Conservation (phyloP, 2,888 invertebrate genomes). For the Eudasyphora cyanicolor region DNA sequence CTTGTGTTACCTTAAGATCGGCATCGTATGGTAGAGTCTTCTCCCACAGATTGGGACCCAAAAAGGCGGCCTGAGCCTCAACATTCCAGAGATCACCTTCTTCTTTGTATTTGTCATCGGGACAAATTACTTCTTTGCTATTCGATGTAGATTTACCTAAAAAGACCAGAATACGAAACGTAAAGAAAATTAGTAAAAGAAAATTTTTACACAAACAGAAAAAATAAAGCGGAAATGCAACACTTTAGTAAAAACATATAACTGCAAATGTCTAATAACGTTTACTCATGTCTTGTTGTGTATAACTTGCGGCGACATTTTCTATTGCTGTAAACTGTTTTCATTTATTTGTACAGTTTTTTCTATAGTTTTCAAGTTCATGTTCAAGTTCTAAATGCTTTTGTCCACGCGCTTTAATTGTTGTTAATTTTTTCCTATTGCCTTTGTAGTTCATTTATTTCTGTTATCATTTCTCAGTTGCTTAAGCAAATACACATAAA, state of each 20-base stretch:
- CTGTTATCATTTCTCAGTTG: not conserved
- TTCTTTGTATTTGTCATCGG: constrained; percentile 86
- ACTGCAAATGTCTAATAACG: not conserved
- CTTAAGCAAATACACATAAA: constrained; percentile 1
- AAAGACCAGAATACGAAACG: constrained; percentile 73
- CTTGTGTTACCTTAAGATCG: constrained; percentile 95
- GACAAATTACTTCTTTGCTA: constrained; percentile 80
- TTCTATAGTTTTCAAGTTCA: not conserved
- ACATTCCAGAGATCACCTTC: constrained; percentile 93
- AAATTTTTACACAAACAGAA: constrained; percentile 10
- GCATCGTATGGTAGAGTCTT: constrained; percentile 95
- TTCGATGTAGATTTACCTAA: constrained; percentile 83
- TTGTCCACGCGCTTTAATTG: not conserved
- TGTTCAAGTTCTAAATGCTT: constrained; percentile 10
- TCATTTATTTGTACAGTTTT: not conserved
- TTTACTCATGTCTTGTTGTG: not conserved
- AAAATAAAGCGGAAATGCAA: not conserved
- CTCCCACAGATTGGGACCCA: constrained; percentile 98
- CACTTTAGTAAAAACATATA: not conserved
- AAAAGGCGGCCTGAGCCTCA: constrained; percentile 96
- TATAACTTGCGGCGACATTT: not conserved
- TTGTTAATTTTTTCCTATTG: not conserved
- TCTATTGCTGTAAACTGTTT: not conserved
- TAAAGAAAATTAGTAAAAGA: not conserved
- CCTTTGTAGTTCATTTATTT: not conserved